Evolutionary conservation across 35 echinoderm and acorn worm species (phyloP), one percentile per base, ranked within the genome.

Genomic region (Lytechinus pictus): DNA sequence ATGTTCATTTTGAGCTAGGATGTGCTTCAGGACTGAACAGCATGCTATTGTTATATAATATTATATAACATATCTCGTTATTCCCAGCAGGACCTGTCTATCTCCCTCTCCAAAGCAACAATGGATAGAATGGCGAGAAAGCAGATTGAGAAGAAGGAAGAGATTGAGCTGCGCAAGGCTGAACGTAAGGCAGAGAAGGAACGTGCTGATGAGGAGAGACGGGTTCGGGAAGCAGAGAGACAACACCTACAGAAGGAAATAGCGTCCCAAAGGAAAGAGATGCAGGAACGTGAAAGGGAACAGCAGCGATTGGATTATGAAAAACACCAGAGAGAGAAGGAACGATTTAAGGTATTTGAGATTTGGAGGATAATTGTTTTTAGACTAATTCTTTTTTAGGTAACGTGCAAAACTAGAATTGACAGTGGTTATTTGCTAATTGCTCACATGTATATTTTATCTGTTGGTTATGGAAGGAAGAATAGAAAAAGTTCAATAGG

Each of bases 91-190:
- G 94, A 95, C 28, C 57, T 90, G 21, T 86, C 94, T 87, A 94
- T 97, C 10, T 96, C 97, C n/a, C 97, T 99, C 89, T 99, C 98
- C 86, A 94, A 95, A 93, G 96, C 97, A 27, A 96, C 95, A 16
- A 96, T 94, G 87, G 96, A 98, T 56, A 96, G 96, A 56, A 96
- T 98, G 55, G 54, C 95, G 13, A 92, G 95, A 52, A 97, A 97
- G 95, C 97, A 98, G 61, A 52, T 95, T 53, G 95, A 96, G 44
- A 95, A 96, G 61, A 95, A 97, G 79, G 95, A 98, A 58, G 96
- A 98, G 54, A 86, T 92, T 28, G 97, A 97, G 57, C 95, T 95
- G 94, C 89, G 94, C 24, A 97, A 97, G 54, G 97, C 96, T 21
- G 94, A 97, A 21, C 95, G 95, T 86, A 94, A 94, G 86, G 94